Conservation (phyloP, 2,113 vertebrate species). For the Atlantisia rogersi region DNA sequence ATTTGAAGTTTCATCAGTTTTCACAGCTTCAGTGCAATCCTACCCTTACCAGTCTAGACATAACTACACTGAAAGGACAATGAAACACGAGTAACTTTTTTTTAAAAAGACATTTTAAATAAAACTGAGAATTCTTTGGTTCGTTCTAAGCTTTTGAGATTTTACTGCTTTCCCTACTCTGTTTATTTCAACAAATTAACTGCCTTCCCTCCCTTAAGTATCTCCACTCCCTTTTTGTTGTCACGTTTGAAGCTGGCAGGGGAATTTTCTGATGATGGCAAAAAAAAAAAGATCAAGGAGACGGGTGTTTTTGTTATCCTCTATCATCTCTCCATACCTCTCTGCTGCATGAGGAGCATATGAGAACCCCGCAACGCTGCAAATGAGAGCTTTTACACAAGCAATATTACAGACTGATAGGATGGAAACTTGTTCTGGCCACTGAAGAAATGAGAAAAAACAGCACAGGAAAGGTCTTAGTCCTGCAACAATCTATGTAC, state of each 20-base stretch:
- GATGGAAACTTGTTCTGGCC: neutral
- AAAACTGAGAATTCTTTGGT: neutral
- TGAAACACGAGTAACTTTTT: neutral
- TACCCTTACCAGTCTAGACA: neutral
- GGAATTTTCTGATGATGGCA: neutral
- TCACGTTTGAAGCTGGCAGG: neutral
- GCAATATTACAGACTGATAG: neutral
- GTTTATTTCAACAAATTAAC: neutral
- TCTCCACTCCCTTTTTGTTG: neutral
- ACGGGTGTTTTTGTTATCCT: neutral
- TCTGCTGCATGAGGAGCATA: neutral
- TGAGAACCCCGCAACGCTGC: neutral
- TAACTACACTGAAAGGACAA: neutral
- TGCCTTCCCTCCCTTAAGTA: neutral
- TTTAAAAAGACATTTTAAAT: neutral
- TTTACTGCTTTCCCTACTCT: neutral
- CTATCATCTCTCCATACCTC: neutral
- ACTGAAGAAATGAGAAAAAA: too few species aligned
- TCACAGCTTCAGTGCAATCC: neutral
- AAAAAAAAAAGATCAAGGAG: neutral
- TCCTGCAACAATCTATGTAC: neutral
- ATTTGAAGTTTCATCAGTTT: neutral
- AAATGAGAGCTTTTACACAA: neutral
- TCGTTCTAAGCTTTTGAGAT: neutral
- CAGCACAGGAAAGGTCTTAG: neutral